A percentile compares a stretch with the other conserved stretches of the same genome.
phyloP scores from a whole-genome alignment of 2,888 invertebrate species.

The Euplagia quadripunctaria region DNA sequence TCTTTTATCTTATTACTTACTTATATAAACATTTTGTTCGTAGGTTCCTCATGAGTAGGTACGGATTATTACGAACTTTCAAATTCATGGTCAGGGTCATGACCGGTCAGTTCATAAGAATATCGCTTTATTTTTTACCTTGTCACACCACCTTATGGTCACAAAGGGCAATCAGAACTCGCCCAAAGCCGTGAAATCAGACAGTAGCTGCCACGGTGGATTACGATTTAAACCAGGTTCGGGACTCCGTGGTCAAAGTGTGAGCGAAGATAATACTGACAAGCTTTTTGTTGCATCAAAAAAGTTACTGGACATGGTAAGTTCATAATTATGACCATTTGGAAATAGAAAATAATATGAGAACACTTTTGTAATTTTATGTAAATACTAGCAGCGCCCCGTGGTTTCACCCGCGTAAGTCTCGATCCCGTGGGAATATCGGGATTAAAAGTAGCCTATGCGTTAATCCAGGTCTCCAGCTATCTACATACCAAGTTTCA shows the following conservation, averaged over 20 bases:
- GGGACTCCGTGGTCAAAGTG: constrained; percentile 49
- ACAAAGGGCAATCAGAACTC: constrained; percentile 56
- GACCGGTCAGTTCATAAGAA: neutral
- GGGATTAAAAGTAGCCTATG: too few species aligned
- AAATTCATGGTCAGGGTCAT: neutral
- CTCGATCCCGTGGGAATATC: too few species aligned
- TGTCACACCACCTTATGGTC: constrained; percentile 30
- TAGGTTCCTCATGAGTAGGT: neutral
- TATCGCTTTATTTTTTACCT: constrained; percentile 30
- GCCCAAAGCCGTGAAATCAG: constrained; percentile 57
- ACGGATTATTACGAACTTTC: neutral
- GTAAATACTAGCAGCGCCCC: too few species aligned
- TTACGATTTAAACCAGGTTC: constrained; percentile 51
- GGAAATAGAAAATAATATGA: neutral
- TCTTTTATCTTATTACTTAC: too few species aligned
- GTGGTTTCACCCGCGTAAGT: too few species aligned
- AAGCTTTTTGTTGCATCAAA: constrained; percentile 29
- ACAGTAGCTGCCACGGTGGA: constrained; percentile 59
- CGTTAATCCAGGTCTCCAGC: too few species aligned
- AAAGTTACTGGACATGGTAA: constrained; percentile 22
- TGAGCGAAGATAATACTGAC: constrained; percentile 48
- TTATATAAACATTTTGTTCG: too few species aligned
- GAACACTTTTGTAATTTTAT: neutral
- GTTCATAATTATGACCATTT: constrained; percentile 2
- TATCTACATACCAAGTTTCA: too few species aligned